Evolutionary conservation across 2,113 vertebrate species (phyloP).

Genomic region (Rhipidura dahli): DNA sequence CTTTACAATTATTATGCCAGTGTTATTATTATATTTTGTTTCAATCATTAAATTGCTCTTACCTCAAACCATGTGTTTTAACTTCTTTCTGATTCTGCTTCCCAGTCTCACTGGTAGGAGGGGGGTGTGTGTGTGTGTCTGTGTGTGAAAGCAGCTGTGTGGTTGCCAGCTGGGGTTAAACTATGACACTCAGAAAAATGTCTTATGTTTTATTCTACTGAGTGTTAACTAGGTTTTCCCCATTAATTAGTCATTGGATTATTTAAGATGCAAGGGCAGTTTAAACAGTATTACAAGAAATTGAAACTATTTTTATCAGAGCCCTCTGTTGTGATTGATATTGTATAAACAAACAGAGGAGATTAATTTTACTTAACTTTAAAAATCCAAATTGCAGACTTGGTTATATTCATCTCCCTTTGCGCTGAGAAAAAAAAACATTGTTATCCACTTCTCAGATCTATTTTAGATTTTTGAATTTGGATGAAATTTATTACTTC

Average conservation of each 20-base stretch:
- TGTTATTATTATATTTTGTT: not conserved
- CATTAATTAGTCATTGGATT: constrained; percentile 1
- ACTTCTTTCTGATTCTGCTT: not conserved
- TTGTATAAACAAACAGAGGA: not conserved
- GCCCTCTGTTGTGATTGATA: not conserved
- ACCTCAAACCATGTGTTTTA: not conserved
- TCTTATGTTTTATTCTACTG: not conserved
- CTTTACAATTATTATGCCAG: not conserved
- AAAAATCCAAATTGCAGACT: not conserved
- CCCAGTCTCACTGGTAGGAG: not conserved
- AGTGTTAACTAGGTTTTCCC: not conserved
- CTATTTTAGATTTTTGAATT: not conserved
- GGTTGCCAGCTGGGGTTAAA: not conserved
- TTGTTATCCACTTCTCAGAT: not conserved
- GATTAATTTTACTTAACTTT: not conserved
- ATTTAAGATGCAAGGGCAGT: not conserved
- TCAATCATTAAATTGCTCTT: not conserved
- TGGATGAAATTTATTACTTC: not conserved
- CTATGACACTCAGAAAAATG: not conserved
- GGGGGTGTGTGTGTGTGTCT: not conserved
- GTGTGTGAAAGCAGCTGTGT: not conserved
- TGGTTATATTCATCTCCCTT: not conserved
- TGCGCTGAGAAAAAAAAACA: not conserved
- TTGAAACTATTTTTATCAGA: not conserved
- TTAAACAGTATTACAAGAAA: not conserved